Evolutionary conservation across 2,888 invertebrate genomes (phyloP).

Genomic region (Taenaris catops): DNA sequence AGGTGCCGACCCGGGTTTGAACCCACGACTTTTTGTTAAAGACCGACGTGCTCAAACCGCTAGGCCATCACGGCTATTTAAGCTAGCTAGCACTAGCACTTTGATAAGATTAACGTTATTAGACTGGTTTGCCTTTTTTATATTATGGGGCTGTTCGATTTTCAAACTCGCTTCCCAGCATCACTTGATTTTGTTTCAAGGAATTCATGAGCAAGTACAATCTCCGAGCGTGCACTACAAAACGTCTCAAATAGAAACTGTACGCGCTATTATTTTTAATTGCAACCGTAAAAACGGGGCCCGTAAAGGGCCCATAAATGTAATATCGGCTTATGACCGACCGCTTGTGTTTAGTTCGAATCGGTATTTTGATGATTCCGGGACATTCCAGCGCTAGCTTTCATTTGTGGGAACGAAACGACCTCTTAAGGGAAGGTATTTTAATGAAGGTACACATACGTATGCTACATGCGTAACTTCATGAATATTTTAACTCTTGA

Average conservation of each 20-base stretch:
- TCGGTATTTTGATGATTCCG: conserved; percentile 18
- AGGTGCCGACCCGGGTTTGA: too few species aligned
- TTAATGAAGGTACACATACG: conserved; percentile 19
- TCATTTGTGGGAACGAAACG: conserved; percentile 19
- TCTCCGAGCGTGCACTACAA: not conserved
- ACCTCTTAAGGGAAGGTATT: conserved; percentile 19
- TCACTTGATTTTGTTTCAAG: too few species aligned
- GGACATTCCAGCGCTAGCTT: conserved; percentile 13
- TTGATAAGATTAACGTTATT: too few species aligned
- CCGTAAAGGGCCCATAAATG: conserved; percentile 9
- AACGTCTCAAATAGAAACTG: conserved; percentile 9
- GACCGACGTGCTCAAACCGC: too few species aligned
- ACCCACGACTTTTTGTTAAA: too few species aligned
- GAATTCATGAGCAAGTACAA: too few species aligned
- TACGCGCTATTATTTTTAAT: conserved; percentile 18
- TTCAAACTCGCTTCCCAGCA: too few species aligned
- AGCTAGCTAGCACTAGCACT: too few species aligned
- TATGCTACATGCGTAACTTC: not conserved
- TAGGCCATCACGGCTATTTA: too few species aligned
- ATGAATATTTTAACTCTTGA: not conserved
- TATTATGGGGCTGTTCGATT: too few species aligned
- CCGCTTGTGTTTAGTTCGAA: conserved; percentile 11
- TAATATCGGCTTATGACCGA: conserved; percentile 17
- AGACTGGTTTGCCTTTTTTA: too few species aligned
- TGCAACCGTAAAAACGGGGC: conserved; percentile 11